phyloP scores from a whole-genome alignment of 2,888 invertebrate species.

The Villa cingulata region DNA sequence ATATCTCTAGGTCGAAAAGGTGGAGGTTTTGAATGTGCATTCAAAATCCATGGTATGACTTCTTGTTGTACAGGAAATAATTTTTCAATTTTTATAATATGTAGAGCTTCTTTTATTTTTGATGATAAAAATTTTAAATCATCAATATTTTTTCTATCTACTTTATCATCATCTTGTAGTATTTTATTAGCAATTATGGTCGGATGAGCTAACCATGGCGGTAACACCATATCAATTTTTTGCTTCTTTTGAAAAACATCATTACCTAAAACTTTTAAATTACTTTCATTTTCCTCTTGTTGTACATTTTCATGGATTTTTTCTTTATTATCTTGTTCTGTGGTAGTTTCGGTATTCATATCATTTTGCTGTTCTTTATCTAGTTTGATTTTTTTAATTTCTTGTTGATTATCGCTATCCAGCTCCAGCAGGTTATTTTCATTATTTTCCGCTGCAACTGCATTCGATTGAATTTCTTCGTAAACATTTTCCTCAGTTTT shows the following conservation, averaged over 20 bases:
- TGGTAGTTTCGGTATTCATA: constrained; percentile 11
- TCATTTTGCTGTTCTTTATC: not conserved
- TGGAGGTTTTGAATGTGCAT: constrained; percentile 44
- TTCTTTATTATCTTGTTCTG: constrained; percentile 13
- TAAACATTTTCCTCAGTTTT: constrained; percentile 29
- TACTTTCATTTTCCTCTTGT: not conserved
- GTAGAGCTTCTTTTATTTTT: constrained; percentile 47
- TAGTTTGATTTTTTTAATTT: constrained; percentile 21
- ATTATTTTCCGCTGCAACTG: too few relatives aligned
- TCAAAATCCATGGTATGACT: constrained; percentile 63
- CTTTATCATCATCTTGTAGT: constrained; percentile 36
- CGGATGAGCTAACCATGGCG: constrained; percentile 77
- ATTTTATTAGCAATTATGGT: constrained; percentile 61
- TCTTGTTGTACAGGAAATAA: constrained; percentile 77
- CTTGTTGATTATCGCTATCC: too few relatives aligned
- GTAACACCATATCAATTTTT: constrained; percentile 61
- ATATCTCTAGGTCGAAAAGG: constrained; percentile 70
- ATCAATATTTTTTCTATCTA: constrained; percentile 38
- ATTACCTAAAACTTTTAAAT: constrained; percentile 45
- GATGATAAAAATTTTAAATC: constrained; percentile 46
- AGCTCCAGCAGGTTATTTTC: too few relatives aligned
- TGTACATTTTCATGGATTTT: not conserved
- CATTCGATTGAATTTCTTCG: constrained; percentile 21
- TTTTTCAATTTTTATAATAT: constrained; percentile 54
- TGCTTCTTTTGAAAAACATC: constrained; percentile 44